Evolutionary conservation across 2,888 invertebrate genomes (phyloP), one percentile per base, ranked within the genome.

Genomic region (Cancer borealis): DNA sequence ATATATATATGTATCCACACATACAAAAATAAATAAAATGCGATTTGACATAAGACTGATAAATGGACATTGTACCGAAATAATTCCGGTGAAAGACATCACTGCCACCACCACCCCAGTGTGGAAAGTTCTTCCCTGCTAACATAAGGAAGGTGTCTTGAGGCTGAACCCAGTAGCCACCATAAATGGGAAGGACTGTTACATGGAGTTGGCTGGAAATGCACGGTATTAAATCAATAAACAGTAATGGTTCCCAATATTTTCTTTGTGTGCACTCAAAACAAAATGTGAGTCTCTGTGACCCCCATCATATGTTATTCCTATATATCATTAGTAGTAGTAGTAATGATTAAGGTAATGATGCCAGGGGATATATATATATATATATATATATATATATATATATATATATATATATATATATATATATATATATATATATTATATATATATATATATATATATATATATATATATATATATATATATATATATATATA

Each of bases 111-210:
- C 73, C 73, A 4, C 66, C 26, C n/a, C 5, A 26, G 26, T 73
- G 73, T 73, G 73, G 73, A n/a, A 73, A 73, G n/a, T 26, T 26
- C 73, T 73, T 73, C 66, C 66, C 73, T 73, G 73, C 26, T 26
- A 73, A 73, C 73, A 73, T n/a, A 26, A n/a, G 26, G 26, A 73
- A 26, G 73, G 26, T 73, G n/a, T 26, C n/a, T 26, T 26, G 26
- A 73, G 73, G 73, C 73, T 73, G 73, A 73, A n/a, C 8, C 26
- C 73, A 73, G 26, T 26, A 73, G 73, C 73, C 73, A 73, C 73
- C 73, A 17, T 73, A 26, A 26, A 21, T 73, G 73, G 26, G 26
- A 26, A 73, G 73, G 26, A 54, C 10, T 54, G 54, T 54, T 54
- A 54, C 10, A 54, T 8, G 14, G 14, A 26, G n/a, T 26, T 10